phyloP scores from a whole-genome alignment of 2,888 invertebrate species.

The Epistrophella euchroma region DNA sequence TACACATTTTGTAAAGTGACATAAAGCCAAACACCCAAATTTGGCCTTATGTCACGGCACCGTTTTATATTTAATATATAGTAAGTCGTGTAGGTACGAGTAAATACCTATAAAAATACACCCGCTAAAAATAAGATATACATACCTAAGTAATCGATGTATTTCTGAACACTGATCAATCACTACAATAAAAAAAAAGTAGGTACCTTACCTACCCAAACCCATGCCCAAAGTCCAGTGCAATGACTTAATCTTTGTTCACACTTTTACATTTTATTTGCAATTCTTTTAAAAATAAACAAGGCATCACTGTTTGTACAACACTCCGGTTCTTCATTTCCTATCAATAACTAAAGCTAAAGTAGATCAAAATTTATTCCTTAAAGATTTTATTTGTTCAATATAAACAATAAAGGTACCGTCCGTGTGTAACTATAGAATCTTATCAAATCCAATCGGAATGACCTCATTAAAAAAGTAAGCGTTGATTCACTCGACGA shows the following conservation, averaged over 20 bases:
- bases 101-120: no score
- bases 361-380: constrained; percentile 29
- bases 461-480: constrained; percentile 60
- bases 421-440: no score
- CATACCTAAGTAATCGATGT: no score
- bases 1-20: no score
- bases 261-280: constrained; percentile 26
- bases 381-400: constrained; percentile 41
- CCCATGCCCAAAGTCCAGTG: background rate
- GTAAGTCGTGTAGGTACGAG: no score
- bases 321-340: constrained; percentile 18
- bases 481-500: background rate
- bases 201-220: no score
- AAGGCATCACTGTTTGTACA: constrained; percentile 25
- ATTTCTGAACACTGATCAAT: no score
- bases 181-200: no score
- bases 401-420: constrained; percentile 44
- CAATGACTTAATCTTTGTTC: background rate
- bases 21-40: no score
- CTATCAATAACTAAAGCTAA: constrained; percentile 27
- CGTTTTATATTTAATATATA: no score
- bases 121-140: no score
- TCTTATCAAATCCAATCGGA: constrained; percentile 39
- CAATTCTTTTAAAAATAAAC: constrained; percentile 21
- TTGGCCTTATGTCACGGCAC: no score